Base-by-base conservation (phyloP, 1,140 invertebrate species). In the Babylonia areolata region DNA sequence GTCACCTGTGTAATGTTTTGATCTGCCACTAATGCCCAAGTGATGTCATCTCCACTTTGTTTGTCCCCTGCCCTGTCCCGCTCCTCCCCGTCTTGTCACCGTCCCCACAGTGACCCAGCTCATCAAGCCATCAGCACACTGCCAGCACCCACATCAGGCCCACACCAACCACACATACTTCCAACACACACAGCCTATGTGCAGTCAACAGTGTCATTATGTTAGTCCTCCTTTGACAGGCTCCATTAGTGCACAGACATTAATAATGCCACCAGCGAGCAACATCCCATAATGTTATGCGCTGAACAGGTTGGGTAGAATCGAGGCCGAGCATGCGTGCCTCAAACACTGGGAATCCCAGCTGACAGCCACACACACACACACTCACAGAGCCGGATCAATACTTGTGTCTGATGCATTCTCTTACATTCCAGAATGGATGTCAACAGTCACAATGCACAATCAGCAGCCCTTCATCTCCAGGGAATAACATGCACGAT, bases 201-300 rank as follows among this genome's bases (percentile, higher is more conserved):
- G 6, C 77, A 79, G 9, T 79, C 77, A 54, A 54, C 42, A 58
- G 15, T 80, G 78, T 58, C 78, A 80, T 80, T 80, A 54, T 80
- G 78, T 40, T 35, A 80, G 42, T 54, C 33, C 78, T 54, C 78
- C 78, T n/a, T 40, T 40, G 77, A 64, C 73, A 54, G 84, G 40
- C 84, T 78, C 77, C 82, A 84, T 84, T 84, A 51, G 46, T 46
- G 40, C 54, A 40, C 58, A 84, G 69, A 84, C 82, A 84, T 84
- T 84, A 84, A 84, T 84, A 84, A 73, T 84, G 82, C 82, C 69
- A 84, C 69, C 6, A 84, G 54, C 64, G 33, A 69, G 39, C 69
- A 33, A 42, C 82, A 84, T 84, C 82, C 82, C 82, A 84, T 84
- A 84, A 84, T 84, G 82, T 58, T 83, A 54, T 69, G 81, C 51